phyloP scores from a whole-genome alignment of 1,140 invertebrate species.

The Schmidtea mediterranea region DNA sequence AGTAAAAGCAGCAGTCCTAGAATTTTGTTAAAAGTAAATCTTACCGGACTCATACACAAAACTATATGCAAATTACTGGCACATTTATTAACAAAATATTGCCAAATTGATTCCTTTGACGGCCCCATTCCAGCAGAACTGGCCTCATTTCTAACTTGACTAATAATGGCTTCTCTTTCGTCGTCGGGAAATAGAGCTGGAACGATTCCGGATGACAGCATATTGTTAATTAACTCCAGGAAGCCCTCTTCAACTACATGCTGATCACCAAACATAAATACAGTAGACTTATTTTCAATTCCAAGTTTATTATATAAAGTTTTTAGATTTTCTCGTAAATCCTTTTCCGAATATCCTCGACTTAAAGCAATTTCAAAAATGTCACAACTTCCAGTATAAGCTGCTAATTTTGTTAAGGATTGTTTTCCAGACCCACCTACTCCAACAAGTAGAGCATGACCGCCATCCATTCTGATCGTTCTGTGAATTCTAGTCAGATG shows the following conservation, averaged over 20 bases:
- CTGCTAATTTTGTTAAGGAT: slow-evolving; percentile 24
- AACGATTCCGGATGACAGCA: slow-evolving; percentile 53
- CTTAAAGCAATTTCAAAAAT: slow-evolving; percentile 53
- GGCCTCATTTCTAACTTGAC: slow-evolving; percentile 36
- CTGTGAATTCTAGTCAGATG: slow-evolving; percentile 57
- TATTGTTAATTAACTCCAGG: slow-evolving; percentile 62
- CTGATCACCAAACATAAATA: slow-evolving; percentile 52
- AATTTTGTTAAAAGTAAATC: too few species aligned
- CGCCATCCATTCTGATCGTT: slow-evolving; percentile 47
- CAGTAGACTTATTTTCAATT: slow-evolving; percentile 44
- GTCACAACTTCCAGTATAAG: slow-evolving; percentile 34
- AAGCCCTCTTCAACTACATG: slow-evolving; percentile 45
- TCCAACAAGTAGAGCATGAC: slow-evolving; percentile 53
- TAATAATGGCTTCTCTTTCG: slow-evolving; percentile 50
- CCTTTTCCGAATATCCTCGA: slow-evolving; percentile 48
- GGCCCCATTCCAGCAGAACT: slow-evolving; percentile 38
- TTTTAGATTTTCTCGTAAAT: slow-evolving; percentile 59
- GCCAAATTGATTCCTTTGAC: slow-evolving; percentile 32
- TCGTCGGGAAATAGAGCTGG: slow-evolving; percentile 54
- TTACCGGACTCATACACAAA: slow-evolving; percentile 28
- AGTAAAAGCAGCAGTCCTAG: too few species aligned
- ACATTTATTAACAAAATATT: slow-evolving; percentile 32
- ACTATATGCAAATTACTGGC: slow-evolving; percentile 28
- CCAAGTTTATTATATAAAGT: slow-evolving; percentile 44
- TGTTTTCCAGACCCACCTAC: slow-evolving; percentile 58